Percentiles rank a stretch among this genome's conserved stretches.
These are phyloP conservation scores for Ectemnius lituratus DNA, from an alignment of 2,888 invertebrate species.

Conservation along the genomic window DNA sequence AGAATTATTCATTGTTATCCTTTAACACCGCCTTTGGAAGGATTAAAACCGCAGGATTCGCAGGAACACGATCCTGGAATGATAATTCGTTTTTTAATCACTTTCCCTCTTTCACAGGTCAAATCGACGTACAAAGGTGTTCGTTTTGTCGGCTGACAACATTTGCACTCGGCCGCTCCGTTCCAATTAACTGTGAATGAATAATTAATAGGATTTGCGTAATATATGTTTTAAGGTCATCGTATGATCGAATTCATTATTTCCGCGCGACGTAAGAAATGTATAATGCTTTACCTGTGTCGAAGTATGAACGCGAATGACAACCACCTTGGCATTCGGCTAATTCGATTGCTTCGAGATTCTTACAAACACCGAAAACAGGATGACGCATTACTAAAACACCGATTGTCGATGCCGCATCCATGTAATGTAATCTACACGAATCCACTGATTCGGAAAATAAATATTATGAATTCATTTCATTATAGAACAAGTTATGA, in stretches of 20 bases:
- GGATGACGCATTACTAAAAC: constrained; percentile 79
- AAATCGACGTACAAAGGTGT: constrained; percentile 75
- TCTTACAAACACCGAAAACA: constrained; percentile 83
- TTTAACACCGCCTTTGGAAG: constrained; percentile 23
- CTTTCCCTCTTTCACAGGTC: constrained; percentile 78
- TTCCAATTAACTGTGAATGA: constrained; percentile 61
- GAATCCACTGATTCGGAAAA: constrained; percentile 61
- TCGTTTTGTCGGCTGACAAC: constrained; percentile 71
- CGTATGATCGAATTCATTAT: no score
- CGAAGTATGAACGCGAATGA: constrained; percentile 84
- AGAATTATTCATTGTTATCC: constrained; percentile 18
- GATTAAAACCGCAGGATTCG: constrained; percentile 19
- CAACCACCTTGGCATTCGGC: constrained; percentile 87
- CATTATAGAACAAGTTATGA: no score
- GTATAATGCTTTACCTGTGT: constrained; percentile 80
- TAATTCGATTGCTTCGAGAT: constrained; percentile 81
- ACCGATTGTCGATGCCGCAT: constrained; percentile 80
- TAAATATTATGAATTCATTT: no score
- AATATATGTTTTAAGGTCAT: no score
- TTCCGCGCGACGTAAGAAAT: no score
- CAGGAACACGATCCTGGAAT: constrained; percentile 76
- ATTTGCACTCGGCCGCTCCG: constrained; percentile 71
- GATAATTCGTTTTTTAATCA: constrained; percentile 64
- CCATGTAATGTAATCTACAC: constrained; percentile 80
- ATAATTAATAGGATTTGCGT: no score